Evolutionary conservation across 2,797 vertebrate genomes (phyloP).

Genomic region (Cetoscarus ocellatus): DNA sequence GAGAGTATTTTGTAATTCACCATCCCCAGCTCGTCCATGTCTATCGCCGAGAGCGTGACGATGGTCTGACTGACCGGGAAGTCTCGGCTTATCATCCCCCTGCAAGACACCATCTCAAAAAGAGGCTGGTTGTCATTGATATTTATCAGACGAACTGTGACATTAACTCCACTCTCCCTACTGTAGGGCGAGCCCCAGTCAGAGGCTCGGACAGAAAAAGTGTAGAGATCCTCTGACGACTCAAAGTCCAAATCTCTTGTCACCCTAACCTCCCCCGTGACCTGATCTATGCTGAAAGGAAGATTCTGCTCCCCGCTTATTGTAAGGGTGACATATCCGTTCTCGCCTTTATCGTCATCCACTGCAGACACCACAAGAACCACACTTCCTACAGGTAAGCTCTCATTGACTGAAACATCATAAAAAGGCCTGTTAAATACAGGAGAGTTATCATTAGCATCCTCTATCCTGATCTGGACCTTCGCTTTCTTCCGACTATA

Average conservation of each 20-base stretch:
- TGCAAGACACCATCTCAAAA: conserved; percentile 95
- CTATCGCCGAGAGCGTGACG: conserved; percentile 94
- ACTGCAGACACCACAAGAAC: conserved; percentile 88
- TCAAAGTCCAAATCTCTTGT: conserved; percentile 93
- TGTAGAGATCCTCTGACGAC: conserved; percentile 91
- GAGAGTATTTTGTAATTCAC: conserved; percentile 91
- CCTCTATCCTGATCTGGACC: conserved; percentile 89
- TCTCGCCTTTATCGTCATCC: conserved; percentile 93
- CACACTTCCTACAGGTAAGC: conserved; percentile 86
- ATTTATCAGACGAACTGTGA: conserved; percentile 92
- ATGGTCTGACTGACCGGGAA: conserved; percentile 91
- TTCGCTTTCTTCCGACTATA: conserved; percentile 87
- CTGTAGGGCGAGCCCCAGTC: conserved; percentile 97
- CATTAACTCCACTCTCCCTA: conserved; percentile 92
- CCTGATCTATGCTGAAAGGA: conserved; percentile 91
- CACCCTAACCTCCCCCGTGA: conserved; percentile 89
- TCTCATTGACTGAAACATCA: conserved; percentile 90
- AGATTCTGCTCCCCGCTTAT: conserved; percentile 86
- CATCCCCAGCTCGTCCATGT: conserved; percentile 94
- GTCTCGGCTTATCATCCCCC: conserved; percentile 91
- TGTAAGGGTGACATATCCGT: conserved; percentile 93
- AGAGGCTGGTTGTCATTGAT: conserved; percentile 95
- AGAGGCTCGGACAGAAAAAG: conserved; percentile 90
- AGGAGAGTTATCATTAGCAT: conserved; percentile 92
- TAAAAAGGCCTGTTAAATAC: conserved; percentile 90